Base-by-base conservation (phyloP, 2,888 invertebrate species). In the Carabus problematicus region DNA sequence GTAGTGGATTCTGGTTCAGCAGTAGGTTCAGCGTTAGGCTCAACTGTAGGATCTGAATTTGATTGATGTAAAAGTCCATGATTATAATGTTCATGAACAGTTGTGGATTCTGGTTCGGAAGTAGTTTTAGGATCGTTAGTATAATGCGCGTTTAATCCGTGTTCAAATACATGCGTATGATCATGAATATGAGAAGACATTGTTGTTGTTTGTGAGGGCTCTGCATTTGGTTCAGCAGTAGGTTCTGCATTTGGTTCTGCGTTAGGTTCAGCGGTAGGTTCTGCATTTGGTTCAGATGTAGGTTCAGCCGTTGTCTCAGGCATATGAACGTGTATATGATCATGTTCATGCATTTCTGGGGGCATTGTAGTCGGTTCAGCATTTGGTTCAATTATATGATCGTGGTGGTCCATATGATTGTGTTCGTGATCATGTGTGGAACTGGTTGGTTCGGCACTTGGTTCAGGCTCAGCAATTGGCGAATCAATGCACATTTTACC, bases 401-500 rank as follows among this genome's bases (percentile, higher is more conserved):
- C 81, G 72, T 56, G 70, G 70, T 70, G 60, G 63, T 70, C 76
- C 80, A 78, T 70, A 59, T 75, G 79, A 60, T 79, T 80, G 72
- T 62, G 72, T 49, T 64, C 58, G 63, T 64, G 76, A 4, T 12
- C 80, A 77, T 70, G 19, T 72, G 54, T 67, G 60, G 71, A 70
- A 71, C 72, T 70, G 16, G 73, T 72, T 45, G 45, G 45, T 14
- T 61, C 45, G 4, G 73, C 29, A 42, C 71, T 70, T 54, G 75
- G 67, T 82, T 75, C 72, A 8, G 70, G 61, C 8, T 40, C 41
- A 64, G 58, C n/a, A 29, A 56, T 64, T 8, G 29, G 29, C 29
- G 49, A 49, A 16, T 43, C 41, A 19, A 80, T 73, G 71, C 87
- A 87, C 39, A 76, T 82, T 76, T 84, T 86, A 12, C 79, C 82